phyloP scores from a whole-genome alignment of 2,797 vertebrate genomes.

The Cyclura pinguis region DNA sequence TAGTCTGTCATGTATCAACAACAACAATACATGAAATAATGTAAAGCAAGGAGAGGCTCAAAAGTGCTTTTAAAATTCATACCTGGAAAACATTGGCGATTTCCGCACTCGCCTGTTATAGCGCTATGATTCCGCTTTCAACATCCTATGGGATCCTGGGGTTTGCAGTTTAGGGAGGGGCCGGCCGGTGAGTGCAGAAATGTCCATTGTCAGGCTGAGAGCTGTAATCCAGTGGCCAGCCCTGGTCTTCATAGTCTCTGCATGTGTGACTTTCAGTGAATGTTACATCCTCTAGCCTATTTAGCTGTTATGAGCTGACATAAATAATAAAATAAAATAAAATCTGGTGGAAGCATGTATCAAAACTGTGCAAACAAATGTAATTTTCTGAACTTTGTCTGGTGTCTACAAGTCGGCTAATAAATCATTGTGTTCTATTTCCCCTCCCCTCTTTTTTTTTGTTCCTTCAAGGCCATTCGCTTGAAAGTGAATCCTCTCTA shows the following conservation, averaged over 20 bases:
- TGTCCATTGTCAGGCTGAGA: not conserved
- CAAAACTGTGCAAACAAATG: rapidly evolving
- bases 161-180: too few species aligned
- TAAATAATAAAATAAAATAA: not conserved
- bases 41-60: not conserved
- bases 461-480: conserved; percentile 86
- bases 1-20: too few species aligned
- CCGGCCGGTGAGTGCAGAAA: too few species aligned
- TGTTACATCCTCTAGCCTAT: not conserved
- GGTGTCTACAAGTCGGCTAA: not conserved
- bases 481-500: conserved; percentile 93
- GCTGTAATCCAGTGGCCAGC: not conserved
- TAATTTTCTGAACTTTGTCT: not conserved
- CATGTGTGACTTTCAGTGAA: not conserved
- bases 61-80: not conserved
- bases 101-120: too few species aligned
- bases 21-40: too few species aligned
- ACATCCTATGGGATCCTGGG: too few species aligned
- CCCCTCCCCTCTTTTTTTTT: conserved; percentile 32
- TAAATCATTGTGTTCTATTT: not conserved
- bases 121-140: too few species aligned
- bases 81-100: not conserved
- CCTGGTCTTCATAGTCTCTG: not conserved
- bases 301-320: not conserved
- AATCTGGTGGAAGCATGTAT: not conserved